Base-by-base conservation (phyloP, 2,888 invertebrate genomes). In the Synergus laeviventris region DNA sequence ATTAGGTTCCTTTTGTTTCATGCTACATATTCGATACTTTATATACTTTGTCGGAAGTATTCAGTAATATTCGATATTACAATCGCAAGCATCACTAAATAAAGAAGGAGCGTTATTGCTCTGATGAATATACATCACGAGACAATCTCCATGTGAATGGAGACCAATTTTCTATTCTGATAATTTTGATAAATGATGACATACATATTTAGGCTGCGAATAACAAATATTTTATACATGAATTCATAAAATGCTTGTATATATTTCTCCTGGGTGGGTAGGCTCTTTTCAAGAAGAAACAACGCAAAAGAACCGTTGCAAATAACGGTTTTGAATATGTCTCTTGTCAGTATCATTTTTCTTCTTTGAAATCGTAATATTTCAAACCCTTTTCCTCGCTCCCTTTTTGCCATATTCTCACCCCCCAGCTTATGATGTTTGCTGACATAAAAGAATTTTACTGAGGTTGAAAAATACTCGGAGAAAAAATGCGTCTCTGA, bases 41-140 rank as follows among this genome's bases (percentile, higher is more conserved):
- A n/a, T n/a, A 64, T 64, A 64, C 42, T 64, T 64, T 18, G 42
- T 42, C 64, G 18, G 21, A 64, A 64, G 39, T 39, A 64, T 64
- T 64, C 64, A 64, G 39, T 39, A 64, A 64, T 64, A 42, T 64
- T 64, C 42, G 39, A 42, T 64, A 21, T 21, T 21, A 64, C 18
- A 62, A 38, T 5, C n/a, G 39, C 8, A 21, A 42, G 18, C 64
- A 42, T 38, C 64, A 64, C 64, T 42, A 24, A 31, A 42, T 64
- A 64, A 64, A 64, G 64, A 39, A 39, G 64, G 42, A 14, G 64
- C 21, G 64, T 64, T 64, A 64, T 64, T 64, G 42, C 64, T 64
- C 64, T 64, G 21, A 64, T 64, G 39, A 64, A 64, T 64, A 64
- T 42, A 64, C 64, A 64, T 64, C 21, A 7, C 64, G 64, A 42